Evolutionary conservation across 2,113 vertebrate species (phyloP).

Genomic region (Eretmochelys imbricata): DNA sequence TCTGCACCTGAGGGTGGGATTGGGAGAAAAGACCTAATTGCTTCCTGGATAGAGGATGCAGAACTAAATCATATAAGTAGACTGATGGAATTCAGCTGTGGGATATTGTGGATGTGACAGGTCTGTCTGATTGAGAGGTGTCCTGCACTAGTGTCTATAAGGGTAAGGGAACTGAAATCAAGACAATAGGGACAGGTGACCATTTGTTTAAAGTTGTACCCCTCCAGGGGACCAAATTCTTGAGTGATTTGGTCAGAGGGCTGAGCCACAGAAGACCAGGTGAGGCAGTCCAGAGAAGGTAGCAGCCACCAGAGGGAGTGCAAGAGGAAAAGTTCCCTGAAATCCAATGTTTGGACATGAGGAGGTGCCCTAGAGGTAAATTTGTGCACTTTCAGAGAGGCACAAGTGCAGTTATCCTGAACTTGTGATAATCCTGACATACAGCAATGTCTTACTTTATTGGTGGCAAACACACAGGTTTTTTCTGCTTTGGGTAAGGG

Average conservation of each 20-base stretch:
- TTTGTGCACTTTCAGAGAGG: neutral
- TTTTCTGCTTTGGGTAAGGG: neutral
- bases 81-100: neutral
- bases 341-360: neutral
- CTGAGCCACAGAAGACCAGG: neutral
- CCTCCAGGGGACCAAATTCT: neutral
- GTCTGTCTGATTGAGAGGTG: neutral
- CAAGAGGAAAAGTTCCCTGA: neutral
- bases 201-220: neutral
- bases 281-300: neutral
- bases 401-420: neutral
- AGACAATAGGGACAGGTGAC: neutral
- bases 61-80: neutral
- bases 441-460: neutral
- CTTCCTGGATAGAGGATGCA: too few relatives aligned
- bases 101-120: neutral
- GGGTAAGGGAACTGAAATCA: neutral
- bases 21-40: neutral
- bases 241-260: neutral
- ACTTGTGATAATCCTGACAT: neutral
- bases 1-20: neutral
- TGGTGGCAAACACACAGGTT: neutral
- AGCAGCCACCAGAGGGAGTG: neutral
- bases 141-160: neutral
- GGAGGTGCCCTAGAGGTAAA: neutral